Conservation (phyloP, 2,797 vertebrate genomes). For the Allobates femoralis region DNA sequence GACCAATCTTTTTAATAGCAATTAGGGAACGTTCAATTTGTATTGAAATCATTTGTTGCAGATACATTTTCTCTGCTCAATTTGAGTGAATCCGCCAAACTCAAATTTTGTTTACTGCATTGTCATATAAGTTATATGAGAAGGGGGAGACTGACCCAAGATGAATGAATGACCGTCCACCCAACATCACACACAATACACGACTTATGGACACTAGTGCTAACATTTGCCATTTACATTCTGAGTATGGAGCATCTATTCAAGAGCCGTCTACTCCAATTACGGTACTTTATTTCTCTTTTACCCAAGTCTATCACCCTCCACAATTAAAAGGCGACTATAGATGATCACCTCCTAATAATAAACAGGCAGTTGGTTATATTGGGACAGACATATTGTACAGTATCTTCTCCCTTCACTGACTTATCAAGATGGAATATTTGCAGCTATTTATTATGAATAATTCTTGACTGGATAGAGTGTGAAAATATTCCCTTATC, state of each 20-base stretch:
- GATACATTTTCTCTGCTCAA: too few relatives aligned
- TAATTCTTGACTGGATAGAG: not conserved
- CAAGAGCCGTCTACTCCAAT: not conserved
- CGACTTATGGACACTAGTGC: not conserved
- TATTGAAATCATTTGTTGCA: too few relatives aligned
- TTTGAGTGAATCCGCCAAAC: too few relatives aligned
- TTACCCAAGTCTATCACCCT: not conserved
- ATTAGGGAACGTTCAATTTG: too few relatives aligned
- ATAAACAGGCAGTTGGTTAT: not conserved
- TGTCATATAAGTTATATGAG: not conserved
- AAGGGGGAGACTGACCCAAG: too few relatives aligned
- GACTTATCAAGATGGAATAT: not conserved
- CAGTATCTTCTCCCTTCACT: not conserved
- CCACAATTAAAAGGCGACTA: not conserved
- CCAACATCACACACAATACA: not conserved
- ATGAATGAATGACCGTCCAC: not conserved
- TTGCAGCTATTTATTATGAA: not conserved
- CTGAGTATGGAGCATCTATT: not conserved
- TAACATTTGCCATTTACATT: not conserved
- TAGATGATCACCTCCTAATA: not conserved
- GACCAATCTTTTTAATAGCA: too few relatives aligned
- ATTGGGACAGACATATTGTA: not conserved
- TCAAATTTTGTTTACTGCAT: not conserved
- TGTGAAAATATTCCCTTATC: slow-evolving; percentile 10
- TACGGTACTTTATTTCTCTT: not conserved